These are phyloP conservation scores for Dinothrombium tinctorium DNA, from an alignment of 1,140 invertebrate genomes.

Conservation along the genomic window DNA sequence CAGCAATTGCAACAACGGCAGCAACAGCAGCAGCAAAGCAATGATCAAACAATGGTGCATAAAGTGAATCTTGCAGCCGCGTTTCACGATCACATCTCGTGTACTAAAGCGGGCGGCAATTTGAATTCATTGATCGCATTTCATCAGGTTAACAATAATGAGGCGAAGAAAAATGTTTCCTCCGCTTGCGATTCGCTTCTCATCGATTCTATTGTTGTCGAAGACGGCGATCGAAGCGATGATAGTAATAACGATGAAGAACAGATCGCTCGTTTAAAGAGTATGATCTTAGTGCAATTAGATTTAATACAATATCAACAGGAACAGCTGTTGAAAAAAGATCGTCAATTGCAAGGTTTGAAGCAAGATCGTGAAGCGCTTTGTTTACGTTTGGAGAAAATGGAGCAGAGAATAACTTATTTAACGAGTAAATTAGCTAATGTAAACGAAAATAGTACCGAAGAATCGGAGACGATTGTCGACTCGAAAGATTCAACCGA, in stretches of 20 bases:
- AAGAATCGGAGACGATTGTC: background rate
- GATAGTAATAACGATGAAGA: too few relatives aligned
- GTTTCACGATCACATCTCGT: constrained; percentile 18
- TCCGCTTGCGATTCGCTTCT: constrained; percentile 19
- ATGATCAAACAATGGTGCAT: constrained; percentile 1
- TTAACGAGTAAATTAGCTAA: constrained; percentile 4
- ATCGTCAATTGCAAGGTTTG: constrained; percentile 33
- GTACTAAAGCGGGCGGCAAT: constrained; percentile 14
- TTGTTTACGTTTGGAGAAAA: constrained; percentile 15
- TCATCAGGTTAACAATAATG: constrained; percentile 30
- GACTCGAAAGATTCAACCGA: background rate
- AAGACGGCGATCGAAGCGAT: background rate
- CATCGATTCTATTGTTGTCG: background rate
- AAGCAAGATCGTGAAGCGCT: constrained; percentile 39
- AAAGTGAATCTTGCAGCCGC: constrained; percentile 18
- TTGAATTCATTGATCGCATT: constrained; percentile 11
- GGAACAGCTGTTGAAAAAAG: constrained; percentile 38
- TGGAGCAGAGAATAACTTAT: constrained; percentile 1
- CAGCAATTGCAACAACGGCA: background rate
- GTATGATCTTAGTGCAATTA: constrained; percentile 38
- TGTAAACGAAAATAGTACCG: too few relatives aligned
- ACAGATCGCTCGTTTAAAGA: constrained; percentile 24
- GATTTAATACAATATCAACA: constrained; percentile 46
- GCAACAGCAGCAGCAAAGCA: constrained; percentile 16
- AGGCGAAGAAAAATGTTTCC: constrained; percentile 19